phyloP scores from a whole-genome alignment of 37 sponge, comb jelly and placozoan species.

The Amphimedon queenslandica region DNA sequence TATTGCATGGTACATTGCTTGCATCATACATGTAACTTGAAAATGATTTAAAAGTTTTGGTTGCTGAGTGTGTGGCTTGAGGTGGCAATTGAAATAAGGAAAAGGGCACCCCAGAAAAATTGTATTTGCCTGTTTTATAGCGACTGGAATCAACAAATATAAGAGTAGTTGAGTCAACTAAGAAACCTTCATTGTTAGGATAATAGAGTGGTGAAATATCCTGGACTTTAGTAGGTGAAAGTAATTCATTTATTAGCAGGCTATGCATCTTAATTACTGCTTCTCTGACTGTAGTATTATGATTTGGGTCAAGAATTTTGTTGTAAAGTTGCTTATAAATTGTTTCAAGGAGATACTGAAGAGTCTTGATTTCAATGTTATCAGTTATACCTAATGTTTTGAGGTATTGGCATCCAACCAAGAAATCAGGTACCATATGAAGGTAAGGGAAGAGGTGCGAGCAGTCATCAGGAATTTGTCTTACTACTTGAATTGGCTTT shows the following conservation, averaged over 20 bases:
- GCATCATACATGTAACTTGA: no score
- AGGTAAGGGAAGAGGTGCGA: no score
- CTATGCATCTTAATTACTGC: constrained; percentile 2
- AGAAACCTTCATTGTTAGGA: no score
- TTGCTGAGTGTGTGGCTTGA: not conserved
- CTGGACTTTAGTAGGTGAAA: not conserved
- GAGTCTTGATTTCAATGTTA: constrained; percentile 1
- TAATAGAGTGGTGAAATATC: no score
- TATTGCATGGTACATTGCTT: not conserved
- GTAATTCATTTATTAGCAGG: not conserved
- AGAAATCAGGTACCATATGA: no score
- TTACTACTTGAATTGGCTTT: no score
- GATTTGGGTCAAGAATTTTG: constrained; percentile 16
- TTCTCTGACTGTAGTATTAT: not conserved
- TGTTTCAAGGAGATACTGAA: constrained; percentile 20
- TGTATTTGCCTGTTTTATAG: not conserved
- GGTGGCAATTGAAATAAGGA: no score
- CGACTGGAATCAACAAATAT: not conserved
- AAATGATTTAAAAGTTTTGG: not conserved
- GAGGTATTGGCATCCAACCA: not conserved
- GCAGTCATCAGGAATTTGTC: constrained; percentile 29
- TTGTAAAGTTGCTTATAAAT: constrained; percentile 1
- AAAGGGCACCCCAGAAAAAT: not conserved
- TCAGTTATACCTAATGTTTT: no score
- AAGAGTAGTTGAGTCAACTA: no score